A percentile compares a stretch with the other conserved stretches of the same genome.
Conservation (phyloP, 2,888 invertebrate genomes). For the Gymnosoma rotundatum region DNA sequence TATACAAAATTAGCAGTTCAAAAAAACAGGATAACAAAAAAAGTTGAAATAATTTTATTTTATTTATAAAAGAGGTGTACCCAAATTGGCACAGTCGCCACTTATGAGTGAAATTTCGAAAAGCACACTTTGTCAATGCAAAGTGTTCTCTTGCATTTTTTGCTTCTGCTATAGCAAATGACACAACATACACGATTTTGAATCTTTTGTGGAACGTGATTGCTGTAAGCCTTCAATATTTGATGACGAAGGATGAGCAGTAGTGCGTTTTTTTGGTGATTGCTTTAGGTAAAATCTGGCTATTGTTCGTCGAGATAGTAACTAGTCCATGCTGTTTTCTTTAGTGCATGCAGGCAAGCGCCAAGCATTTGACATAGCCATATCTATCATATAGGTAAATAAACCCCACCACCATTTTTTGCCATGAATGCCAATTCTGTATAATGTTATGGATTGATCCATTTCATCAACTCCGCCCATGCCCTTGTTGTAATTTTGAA, state of each 20-base stretch:
- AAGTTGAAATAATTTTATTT: not conserved
- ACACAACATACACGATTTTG: too few species aligned
- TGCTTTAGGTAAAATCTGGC: not conserved
- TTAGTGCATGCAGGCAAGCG: not conserved
- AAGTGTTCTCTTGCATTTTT: not conserved
- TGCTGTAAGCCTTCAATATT: too few species aligned
- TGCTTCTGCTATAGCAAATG: too few species aligned
- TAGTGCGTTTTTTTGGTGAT: too few species aligned
- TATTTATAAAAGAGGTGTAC: conserved; percentile 8
- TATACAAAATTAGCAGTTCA: not conserved
- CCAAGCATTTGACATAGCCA: conserved; percentile 12
- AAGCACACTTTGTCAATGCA: conserved; percentile 5
- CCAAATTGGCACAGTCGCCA: conserved; percentile 22
- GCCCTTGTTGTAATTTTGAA: too few species aligned
- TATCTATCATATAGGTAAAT: too few species aligned
- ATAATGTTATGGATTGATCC: too few species aligned
- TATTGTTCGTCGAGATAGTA: not conserved
- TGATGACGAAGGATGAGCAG: too few species aligned
- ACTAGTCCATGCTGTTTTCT: not conserved
- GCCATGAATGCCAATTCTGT: too few species aligned
- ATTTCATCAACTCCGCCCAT: too few species aligned
- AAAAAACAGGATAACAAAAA: not conserved
- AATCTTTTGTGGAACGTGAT: too few species aligned
- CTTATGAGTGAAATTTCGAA: conserved; percentile 6
- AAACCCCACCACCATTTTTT: too few species aligned